Evolutionary conservation across 2,888 invertebrate species (phyloP).

Genomic region (Chironomus tentans): DNA sequence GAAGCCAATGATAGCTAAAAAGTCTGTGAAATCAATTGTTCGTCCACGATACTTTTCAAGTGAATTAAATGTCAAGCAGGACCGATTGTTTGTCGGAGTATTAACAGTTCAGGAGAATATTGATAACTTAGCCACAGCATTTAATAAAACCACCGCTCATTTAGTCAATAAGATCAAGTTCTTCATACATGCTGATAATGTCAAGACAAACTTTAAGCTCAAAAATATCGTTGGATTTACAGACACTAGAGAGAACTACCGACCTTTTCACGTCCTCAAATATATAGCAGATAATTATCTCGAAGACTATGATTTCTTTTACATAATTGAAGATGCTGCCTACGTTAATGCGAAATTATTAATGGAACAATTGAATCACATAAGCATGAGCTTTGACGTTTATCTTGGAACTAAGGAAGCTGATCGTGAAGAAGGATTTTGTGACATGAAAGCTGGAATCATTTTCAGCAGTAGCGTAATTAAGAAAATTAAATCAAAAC

Average conservation of each 20-base stretch:
- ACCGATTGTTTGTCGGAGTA: conserved; percentile 83
- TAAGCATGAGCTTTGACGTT: conserved; percentile 77
- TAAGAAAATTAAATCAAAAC: conserved; percentile 61
- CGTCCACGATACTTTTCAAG: conserved; percentile 91
- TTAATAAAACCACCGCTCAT: conserved; percentile 83
- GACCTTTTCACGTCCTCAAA: conserved; percentile 80
- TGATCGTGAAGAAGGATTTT: conserved; percentile 36
- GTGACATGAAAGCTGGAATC: conserved; percentile 67
- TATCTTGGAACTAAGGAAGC: conserved; percentile 55
- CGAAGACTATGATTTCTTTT: conserved; percentile 88
- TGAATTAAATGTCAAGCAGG: conserved; percentile 86
- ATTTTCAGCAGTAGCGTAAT: conserved; percentile 81
- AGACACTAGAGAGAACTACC: conserved; percentile 62
- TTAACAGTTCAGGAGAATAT: conserved; percentile 67
- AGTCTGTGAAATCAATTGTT: conserved; percentile 52
- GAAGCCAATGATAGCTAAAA: conserved; percentile 42
- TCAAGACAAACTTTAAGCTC: conserved; percentile 46
- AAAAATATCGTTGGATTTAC: conserved; percentile 81
- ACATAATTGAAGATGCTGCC: conserved; percentile 72
- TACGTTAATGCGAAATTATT: conserved; percentile 76
- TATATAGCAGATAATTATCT: conserved; percentile 83
- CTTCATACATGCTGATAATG: conserved; percentile 56
- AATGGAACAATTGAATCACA: conserved; percentile 57
- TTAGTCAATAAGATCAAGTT: conserved; percentile 75
- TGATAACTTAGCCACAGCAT: conserved; percentile 62